Evolutionary conservation across 2,888 invertebrate genomes (phyloP).

Genomic region (Bellardia pandia): DNA sequence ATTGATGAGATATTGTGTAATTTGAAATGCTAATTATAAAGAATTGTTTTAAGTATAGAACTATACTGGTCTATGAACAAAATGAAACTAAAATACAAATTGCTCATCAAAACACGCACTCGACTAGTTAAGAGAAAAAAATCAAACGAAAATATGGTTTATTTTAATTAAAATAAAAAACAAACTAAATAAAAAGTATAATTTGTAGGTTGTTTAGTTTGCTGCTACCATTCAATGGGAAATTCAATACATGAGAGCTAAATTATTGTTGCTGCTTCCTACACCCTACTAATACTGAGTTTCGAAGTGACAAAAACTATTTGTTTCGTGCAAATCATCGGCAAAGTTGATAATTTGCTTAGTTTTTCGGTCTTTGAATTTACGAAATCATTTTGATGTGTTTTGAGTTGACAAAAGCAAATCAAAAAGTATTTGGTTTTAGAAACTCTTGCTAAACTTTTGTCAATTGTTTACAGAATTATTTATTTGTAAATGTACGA

Average conservation of each 20-base stretch:
- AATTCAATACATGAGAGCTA: neutral
- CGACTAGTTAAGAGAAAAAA: neutral
- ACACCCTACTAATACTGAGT: no score
- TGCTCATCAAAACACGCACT: neutral
- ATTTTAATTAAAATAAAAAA: slow-evolving; percentile 3
- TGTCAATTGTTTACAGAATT: no score
- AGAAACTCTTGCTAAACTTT: no score
- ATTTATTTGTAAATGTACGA: no score
- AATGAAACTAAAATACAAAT: slow-evolving; percentile 7
- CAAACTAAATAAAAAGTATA: neutral
- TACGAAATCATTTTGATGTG: no score
- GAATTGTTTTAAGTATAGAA: neutral
- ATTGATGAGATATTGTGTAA: slow-evolving; percentile 75
- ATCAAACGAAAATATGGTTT: neutral
- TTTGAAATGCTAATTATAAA: neutral
- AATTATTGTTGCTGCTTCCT: neutral
- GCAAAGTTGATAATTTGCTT: no score
- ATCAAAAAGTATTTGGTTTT: no score
- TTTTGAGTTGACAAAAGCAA: no score
- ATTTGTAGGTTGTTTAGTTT: neutral
- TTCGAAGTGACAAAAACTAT: no score
- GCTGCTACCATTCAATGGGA: neutral
- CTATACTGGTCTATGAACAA: neutral
- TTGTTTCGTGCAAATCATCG: no score
- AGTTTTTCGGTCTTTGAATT: no score